Conservation (phyloP, 2,888 invertebrate genomes). For the Lordiphosa fenestrarum region DNA sequence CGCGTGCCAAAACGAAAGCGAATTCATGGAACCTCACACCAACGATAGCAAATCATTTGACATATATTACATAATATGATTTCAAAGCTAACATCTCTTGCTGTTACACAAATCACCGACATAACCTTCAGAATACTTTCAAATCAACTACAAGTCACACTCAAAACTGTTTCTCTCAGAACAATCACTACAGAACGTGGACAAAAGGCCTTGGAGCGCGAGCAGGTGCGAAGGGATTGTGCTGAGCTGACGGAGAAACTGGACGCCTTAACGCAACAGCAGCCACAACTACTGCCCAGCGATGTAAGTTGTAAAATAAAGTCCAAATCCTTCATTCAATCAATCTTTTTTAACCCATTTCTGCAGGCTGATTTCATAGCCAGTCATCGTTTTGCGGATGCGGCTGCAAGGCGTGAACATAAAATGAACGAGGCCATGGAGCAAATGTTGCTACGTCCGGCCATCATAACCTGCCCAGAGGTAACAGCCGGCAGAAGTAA, state of each 20-base stretch:
- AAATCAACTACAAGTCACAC: not conserved
- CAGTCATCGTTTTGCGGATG: conserved; percentile 80
- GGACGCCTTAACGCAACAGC: conserved; percentile 79
- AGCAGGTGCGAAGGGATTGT: conserved; percentile 81
- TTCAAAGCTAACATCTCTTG: no score
- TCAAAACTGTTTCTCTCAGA: conserved; percentile 43
- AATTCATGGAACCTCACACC: no score
- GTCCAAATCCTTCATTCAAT: no score
- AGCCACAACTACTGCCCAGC: conserved; percentile 59
- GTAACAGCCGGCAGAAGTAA: conserved; percentile 18
- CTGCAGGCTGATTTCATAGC: conserved; percentile 79
- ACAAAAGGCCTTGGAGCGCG: conserved; percentile 81
- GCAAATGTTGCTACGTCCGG: conserved; percentile 77
- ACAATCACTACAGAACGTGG: conserved; percentile 78
- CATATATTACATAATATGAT: no score
- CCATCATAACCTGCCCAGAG: conserved; percentile 77
- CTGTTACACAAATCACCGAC: no score
- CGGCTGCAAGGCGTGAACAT: conserved; percentile 80
- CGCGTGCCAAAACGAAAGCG: no score
- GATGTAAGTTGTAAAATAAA: conserved; percentile 57
- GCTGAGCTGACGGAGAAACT: conserved; percentile 81
- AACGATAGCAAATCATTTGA: no score
- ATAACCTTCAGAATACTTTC: conserved; percentile 16
- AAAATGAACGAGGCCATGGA: conserved; percentile 82
- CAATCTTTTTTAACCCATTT: no score